Evolutionary conservation across 2,888 invertebrate species (phyloP), one percentile per base, ranked within the genome.

Genomic region (Calameuta pallipes): DNA sequence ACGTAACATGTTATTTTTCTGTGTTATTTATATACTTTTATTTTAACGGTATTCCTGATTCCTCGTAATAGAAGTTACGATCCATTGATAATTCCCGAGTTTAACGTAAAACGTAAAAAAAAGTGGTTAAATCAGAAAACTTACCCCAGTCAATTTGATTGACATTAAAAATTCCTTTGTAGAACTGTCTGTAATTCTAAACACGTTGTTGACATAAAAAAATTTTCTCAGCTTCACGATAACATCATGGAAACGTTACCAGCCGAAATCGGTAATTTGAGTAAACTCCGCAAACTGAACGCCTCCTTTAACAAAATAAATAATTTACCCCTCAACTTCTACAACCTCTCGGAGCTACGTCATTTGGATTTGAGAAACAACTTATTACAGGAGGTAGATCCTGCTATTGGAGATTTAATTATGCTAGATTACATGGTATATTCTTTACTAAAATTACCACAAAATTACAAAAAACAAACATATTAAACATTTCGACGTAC

Each of bases 321-420:
- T 76, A 87, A 87, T 37, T 91, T 96, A 79, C 95, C 96, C 0
- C 90, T 92, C 41, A 94, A 95, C 83, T 94, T 97, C 89, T 96
- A 94, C 89, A 93, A 94, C 80, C 92, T 98, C 84, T 93, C 93
- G 4, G 96, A 96, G 82, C 90, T 98, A 79, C 93, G 94, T 82
- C 93, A 94, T 88, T 93, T 98, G 35, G 95, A 95, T 88, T 89
- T 97, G 76, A 95, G 96, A n/a, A 93, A 96, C 90, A 98, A 98
- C 92, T 91, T 93, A 81, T 92, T 98, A 76, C 92, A 92, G 56
- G 92, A 93, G 84, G 92, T 98, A 74, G 93, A 94, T 86, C 94
- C 95, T 36, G 95, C 95, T 81, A 93, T 98, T 86, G 96, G 96
- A 77, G 95, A 97, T 91, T 92, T 98, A 81, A 94, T 95, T 78